Evolutionary conservation across 2,113 vertebrate genomes (phyloP).

Genomic region (Chionodraco myersi): DNA sequence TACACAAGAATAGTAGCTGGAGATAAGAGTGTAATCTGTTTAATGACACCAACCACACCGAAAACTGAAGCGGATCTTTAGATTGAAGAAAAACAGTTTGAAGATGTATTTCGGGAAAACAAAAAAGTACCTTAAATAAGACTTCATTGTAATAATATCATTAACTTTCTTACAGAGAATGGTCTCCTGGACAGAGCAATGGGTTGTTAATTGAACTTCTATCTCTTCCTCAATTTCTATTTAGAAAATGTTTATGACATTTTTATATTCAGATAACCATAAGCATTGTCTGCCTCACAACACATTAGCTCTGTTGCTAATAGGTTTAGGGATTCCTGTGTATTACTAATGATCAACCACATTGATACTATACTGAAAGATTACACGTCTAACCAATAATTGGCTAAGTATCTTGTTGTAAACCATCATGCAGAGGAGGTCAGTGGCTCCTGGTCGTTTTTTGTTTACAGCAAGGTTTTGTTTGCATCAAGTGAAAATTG

Average conservation of each 20-base stretch:
- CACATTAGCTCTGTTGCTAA: constrained; percentile 17
- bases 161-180: constrained; percentile 31
- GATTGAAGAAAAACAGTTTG: constrained; percentile 10
- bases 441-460: constrained; percentile 4
- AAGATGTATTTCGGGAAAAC: constrained; percentile 8
- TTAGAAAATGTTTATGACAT: neutral
- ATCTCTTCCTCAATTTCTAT: neutral
- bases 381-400: constrained; percentile 62
- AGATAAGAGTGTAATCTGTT: constrained; percentile 58
- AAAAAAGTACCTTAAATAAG: constrained; percentile 26
- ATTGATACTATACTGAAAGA: constrained; percentile 81
- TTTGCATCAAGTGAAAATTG: neutral
- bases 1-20: constrained; percentile 20
- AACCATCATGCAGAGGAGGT: constrained; percentile 40
- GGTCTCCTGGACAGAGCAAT: neutral
- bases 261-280: neutral
- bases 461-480: neutral
- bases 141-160: constrained; percentile 29
- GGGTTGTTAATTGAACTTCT: constrained; percentile 21
- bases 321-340: constrained; percentile 43
- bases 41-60: constrained; percentile 16
- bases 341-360: constrained; percentile 82
- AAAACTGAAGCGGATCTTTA: constrained; percentile 1
- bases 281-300: neutral
- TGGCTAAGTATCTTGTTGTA: constrained; percentile 52